Percentiles rank a stretch among this genome's conserved stretches.
These are phyloP conservation scores for Eumerus sabulonum DNA, from an alignment of 2,888 invertebrate species.

Conservation along the genomic window DNA sequence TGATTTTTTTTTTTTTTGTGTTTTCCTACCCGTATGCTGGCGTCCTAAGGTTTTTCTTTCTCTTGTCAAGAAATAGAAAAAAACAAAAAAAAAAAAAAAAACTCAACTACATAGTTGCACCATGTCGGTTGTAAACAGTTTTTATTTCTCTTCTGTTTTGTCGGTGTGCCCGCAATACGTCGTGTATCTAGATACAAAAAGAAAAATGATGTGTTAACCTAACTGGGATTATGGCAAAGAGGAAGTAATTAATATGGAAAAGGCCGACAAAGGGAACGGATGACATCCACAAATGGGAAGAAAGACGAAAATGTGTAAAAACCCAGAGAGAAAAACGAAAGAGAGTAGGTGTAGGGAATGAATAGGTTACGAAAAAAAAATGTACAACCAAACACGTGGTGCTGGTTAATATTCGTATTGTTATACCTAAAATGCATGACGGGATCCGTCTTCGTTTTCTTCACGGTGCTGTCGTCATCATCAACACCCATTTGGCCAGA, in stretches of 20 bases:
- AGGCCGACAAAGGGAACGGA: constrained; percentile 47
- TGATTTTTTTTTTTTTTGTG: constrained; percentile 29
- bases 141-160: too few relatives aligned
- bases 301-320: constrained; percentile 5
- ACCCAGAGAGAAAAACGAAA: constrained; percentile 10
- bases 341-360: not conserved
- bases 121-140: constrained; percentile 7
- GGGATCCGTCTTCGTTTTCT: too few relatives aligned
- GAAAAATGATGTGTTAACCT: constrained; percentile 27
- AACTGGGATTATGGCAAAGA: constrained; percentile 44
- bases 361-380: constrained; percentile 19
- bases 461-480: constrained; percentile 23
- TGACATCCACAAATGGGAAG: constrained; percentile 30
- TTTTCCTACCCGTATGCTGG: constrained; percentile 45
- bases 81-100: too few relatives aligned
- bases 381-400: constrained; percentile 61
- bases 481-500: not conserved
- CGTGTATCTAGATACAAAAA: too few relatives aligned
- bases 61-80: not conserved
- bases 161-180: constrained; percentile 19
- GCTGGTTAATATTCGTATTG: constrained; percentile 10
- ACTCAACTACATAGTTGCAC: constrained; percentile 1
- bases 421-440: too few relatives aligned
- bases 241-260: constrained; percentile 61
- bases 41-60: constrained; percentile 29